Conservation (phyloP, 2,113 vertebrate genomes). For the Suncus etruscus region DNA sequence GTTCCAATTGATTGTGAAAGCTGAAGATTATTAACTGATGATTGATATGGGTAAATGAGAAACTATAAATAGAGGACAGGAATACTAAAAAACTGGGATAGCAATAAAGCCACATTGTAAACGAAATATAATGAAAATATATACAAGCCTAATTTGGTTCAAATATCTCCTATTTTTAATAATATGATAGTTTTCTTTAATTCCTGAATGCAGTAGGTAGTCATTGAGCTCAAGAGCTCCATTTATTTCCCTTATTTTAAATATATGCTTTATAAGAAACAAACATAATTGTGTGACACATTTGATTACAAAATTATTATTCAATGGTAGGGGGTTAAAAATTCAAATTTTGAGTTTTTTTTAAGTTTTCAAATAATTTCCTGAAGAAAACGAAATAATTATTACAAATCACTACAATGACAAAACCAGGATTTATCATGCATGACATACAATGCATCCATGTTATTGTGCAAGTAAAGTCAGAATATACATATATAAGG, state of each 20-base stretch:
- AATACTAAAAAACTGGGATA: constrained; percentile 65
- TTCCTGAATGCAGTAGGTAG: background rate
- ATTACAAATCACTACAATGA: background rate
- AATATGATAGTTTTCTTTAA: constrained; percentile 73
- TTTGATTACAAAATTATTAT: constrained; percentile 31
- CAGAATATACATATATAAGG: background rate
- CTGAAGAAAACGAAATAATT: background rate
- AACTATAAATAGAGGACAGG: background rate
- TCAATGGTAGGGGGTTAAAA: background rate
- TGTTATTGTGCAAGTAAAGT: background rate
- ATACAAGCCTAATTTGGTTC: constrained; percentile 69
- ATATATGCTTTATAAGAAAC: constrained; percentile 23
- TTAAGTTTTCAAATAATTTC: background rate
- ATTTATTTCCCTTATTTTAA: constrained; percentile 40
- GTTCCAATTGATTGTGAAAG: constrained; percentile 59
- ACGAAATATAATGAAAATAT: constrained; percentile 75
- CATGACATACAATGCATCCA: background rate
- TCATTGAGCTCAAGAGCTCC: constrained; percentile 59
- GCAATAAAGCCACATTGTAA: constrained; percentile 72
- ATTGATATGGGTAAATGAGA: constrained; percentile 61
- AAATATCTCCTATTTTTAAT: constrained; percentile 57
- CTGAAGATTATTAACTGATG: constrained; percentile 81
- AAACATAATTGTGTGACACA: background rate
- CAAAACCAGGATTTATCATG: background rate
- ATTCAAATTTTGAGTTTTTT: background rate